Evolutionary conservation across 30 jellyfish, hydroid and myxozoan species (phyloP), one percentile per base, ranked within the genome.

Genomic region (Catostylus mosaicus): DNA sequence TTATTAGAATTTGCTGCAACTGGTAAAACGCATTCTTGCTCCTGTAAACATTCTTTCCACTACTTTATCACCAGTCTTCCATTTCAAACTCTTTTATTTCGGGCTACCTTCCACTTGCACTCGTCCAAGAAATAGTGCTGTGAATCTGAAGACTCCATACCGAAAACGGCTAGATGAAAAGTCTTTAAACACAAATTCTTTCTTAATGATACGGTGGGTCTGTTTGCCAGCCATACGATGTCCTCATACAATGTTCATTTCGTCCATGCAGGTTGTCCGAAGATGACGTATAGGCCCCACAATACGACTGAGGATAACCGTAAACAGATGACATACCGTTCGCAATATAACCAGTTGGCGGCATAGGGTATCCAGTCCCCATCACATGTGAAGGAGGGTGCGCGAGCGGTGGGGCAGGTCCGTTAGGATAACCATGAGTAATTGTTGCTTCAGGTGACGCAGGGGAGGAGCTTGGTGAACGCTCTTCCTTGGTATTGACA

Each of bases 331-430:
- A 36, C 78, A 74, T 74, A 19, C 95, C 95, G 54, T 66, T 84
- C 51, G 88, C 37, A 40, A 74, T 30, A 30, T 72, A 84, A 37
- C 95, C 83, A 33, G 95, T 48, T 9, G 95, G 84, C 47, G 84
- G 78, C 69, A 69, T 51, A 5, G 86, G 95, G 73, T 74, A 84
- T 19, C 88, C 84, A 18, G 78, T 31, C 30, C 74, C 29, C 82
- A 76, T 56, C 46, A 51, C 75, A 40, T 73, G 93, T 8, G 88
- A 67, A 3, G 97, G 93, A 0, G 90, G 97, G 57, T 88, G 97
- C 24, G 97, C 82, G 18, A 88, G 85, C 36, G 97, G 97, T 48
- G 97, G 97, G 8, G 90, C 92, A 30, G 97, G 85, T 33, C 80
- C 78, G 35, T 56, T 88, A 1, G 93, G 78, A 34, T 31, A 73